A percentile compares a stretch with the other conserved stretches of the same genome.
Conservation (phyloP, 2,888 invertebrate species). For the Ethmia dodecea region DNA sequence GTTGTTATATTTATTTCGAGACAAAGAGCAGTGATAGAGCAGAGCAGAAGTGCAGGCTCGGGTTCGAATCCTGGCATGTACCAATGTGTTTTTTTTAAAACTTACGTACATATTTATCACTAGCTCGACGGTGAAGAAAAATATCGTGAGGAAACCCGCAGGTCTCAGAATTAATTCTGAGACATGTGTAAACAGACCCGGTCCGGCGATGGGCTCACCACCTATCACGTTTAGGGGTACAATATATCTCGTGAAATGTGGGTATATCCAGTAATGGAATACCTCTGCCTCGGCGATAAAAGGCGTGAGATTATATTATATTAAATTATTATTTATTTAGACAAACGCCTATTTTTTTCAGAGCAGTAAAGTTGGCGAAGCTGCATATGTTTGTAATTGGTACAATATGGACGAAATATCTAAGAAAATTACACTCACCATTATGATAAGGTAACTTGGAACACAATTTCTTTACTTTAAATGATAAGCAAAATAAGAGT, state of each 20-base stretch:
- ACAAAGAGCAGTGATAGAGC: too few relatives aligned
- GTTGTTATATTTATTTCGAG: too few relatives aligned
- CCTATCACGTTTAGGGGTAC: not conserved
- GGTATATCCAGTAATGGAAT: not conserved
- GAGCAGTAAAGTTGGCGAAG: slow-evolving; percentile 22
- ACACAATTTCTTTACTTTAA: not conserved
- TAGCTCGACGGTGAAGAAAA: too few relatives aligned
- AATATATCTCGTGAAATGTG: not conserved
- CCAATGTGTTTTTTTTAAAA: too few relatives aligned
- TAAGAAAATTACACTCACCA: slow-evolving; percentile 12
- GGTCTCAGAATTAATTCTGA: not conserved
- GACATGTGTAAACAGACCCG: not conserved
- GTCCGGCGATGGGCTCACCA: too few relatives aligned
- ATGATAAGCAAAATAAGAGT: not conserved
- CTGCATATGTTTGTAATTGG: slow-evolving; percentile 20
- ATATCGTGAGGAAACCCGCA: too few relatives aligned
- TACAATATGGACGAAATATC: slow-evolving; percentile 17
- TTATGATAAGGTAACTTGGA: slow-evolving; percentile 13
- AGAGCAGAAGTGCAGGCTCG: too few relatives aligned
- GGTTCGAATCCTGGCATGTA: too few relatives aligned
- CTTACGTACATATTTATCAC: too few relatives aligned
- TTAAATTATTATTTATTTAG: not conserved
- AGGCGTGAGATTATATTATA: too few relatives aligned
- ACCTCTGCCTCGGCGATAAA: too few relatives aligned
- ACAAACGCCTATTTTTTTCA: slow-evolving; percentile 12